Base-by-base conservation (phyloP, 2,888 invertebrate genomes). In the Drosophila siamana region DNA sequence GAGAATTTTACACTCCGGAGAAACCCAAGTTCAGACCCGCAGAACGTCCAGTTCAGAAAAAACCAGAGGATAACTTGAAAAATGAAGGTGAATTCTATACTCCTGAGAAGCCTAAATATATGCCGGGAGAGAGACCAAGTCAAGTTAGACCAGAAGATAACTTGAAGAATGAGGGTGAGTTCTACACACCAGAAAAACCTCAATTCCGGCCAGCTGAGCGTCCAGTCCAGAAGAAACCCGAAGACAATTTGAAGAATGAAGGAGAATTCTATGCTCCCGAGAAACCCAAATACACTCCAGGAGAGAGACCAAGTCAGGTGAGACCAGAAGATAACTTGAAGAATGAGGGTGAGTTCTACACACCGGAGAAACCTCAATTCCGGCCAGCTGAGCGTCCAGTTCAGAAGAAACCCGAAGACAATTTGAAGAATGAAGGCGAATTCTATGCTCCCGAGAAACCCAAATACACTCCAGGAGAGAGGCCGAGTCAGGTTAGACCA, bases 161-260 rank as follows among this genome's bases (percentile, higher is more conserved):
- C 11, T 11, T 33, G 19, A n/a, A 33, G n/a, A 33, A 33, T 1
- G 30, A 33, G n/a, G 30, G 30, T 4, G 30, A n/a, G 5, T 33
- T 33, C n/a, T 33, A 33, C 11, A 11, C 11, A n/a, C 33, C 33
- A n/a, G 89, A 90, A 54, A 90, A 89, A 22, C 91, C 92, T n/a
- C 26, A 54, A 1, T 66, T 26, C 22, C 48, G 15, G 1, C 66
- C 66, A 0, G 66, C 15, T 0, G 66, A 66, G 11, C 54, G 66
- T 5, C 61, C 66, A 8, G 13, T 22, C 1, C 66, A 66, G 7
- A 13, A 22, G 4, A 44, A 13, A 6, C 56, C 46, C 52, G 94
- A 95, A 80, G 94, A 94, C 73, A 94, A 94, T 75, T 80, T 94
- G 0, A 56, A 51, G 36, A 51, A 26, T 1, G 68, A 68, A 11